These are phyloP conservation scores for Puffinus mauretanicus DNA, from an alignment of 2,113 vertebrate species.

Conservation along the genomic window DNA sequence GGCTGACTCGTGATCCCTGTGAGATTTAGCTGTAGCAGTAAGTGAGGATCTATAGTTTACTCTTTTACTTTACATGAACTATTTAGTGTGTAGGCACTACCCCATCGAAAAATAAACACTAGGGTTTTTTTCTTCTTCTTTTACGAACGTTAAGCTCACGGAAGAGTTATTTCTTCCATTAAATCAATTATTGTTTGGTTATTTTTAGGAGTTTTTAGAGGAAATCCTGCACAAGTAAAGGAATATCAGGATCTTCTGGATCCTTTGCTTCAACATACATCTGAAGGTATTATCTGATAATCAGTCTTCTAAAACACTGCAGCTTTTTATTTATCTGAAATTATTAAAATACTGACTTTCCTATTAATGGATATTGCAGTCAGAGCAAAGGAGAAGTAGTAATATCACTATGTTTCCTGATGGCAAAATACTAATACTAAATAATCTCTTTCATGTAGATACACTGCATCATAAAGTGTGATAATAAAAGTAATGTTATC, in stretches of 20 bases:
- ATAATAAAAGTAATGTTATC: neutral
- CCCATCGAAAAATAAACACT: neutral
- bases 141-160: neutral
- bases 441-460: neutral
- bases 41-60: neutral
- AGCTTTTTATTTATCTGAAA: neutral
- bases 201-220: slow-evolving; percentile 87
- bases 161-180: neutral
- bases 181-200: neutral
- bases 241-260: slow-evolving; percentile 90
- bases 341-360: neutral
- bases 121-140: neutral
- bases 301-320: neutral
- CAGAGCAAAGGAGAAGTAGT: neutral
- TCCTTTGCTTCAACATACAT: slow-evolving; percentile 85
- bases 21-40: neutral
- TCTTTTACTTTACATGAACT: neutral
- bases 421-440: neutral
- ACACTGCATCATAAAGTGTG: neutral
- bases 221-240: slow-evolving; percentile 87
- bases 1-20: neutral
- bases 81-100: neutral
- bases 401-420: neutral
- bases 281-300: slow-evolving; percentile 79
- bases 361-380: neutral